phyloP scores from a whole-genome alignment of 2,797 vertebrate species.

The Chaetodon trifasciatus region DNA sequence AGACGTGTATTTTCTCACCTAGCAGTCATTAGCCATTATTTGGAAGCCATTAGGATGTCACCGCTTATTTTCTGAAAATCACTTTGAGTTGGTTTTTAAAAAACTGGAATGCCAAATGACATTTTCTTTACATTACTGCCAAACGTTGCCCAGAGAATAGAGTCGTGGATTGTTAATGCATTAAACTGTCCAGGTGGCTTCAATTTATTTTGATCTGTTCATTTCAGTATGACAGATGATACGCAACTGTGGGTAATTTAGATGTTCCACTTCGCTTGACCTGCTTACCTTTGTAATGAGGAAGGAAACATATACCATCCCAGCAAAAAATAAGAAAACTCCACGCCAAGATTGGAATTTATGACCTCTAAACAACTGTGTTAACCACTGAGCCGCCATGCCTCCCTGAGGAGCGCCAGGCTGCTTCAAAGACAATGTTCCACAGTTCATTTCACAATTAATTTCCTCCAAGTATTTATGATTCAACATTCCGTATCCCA shows the following conservation, averaged over 20 bases:
- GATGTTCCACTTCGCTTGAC: not conserved
- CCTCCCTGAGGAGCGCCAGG: not conserved
- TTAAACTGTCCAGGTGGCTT: not conserved
- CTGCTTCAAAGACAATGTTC: conserved; percentile 6
- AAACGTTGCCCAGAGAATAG: not conserved
- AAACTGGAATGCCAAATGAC: not conserved
- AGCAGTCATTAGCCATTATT: not conserved
- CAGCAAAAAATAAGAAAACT: not conserved
- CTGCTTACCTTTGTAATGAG: not conserved
- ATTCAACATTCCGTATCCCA: not conserved
- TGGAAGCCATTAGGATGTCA: not conserved
- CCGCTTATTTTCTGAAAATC: not conserved
- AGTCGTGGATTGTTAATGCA: not conserved
- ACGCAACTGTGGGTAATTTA: conserved; percentile 5
- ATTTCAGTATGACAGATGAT: not conserved
- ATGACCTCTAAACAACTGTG: not conserved
- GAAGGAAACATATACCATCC: not conserved
- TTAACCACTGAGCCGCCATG: conserved; percentile 7
- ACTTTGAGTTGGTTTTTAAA: not conserved
- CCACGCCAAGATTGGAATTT: not conserved
- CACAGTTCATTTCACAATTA: conserved; percentile 22
- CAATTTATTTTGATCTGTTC: not conserved
- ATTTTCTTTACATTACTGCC: not conserved
- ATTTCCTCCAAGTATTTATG: conserved; percentile 19
- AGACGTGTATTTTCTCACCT: not conserved